Evolutionary conservation across 2,888 invertebrate species (phyloP), one percentile per base, ranked within the genome.

Genomic region (Macrostomum cliftonense): DNA sequence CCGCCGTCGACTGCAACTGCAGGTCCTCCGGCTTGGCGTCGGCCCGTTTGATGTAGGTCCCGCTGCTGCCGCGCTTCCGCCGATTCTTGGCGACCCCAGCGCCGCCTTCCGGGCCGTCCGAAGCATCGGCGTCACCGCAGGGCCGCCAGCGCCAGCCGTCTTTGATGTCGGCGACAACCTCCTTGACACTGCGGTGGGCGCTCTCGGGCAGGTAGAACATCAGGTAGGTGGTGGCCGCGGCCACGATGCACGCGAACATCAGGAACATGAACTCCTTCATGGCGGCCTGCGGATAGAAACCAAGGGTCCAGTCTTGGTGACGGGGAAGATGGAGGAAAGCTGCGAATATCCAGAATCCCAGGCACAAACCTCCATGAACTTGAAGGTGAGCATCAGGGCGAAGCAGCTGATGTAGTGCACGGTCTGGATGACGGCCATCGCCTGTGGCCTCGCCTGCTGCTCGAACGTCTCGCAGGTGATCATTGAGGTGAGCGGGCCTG

Each of bases 371-470:
- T 47, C 28, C 47, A 47, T 47, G 19, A 47, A 47, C 13, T 19
- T 45, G 42, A 47, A 89, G 63, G 89, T 87, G 77, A 93, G 85
- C 78, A 89, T 89, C 72, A 93, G 87, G 66, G 89, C 86, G 77
- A 91, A 89, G 75, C 91, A 89, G 77, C 91, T 91, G 85, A 91
- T 88, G 75, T 91, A 93, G 64, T 91, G 89, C 63, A 91, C 81
- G 13, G 81, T 80, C 2, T 86, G 83, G 0, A 87, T 85, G 4
- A 87, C 77, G 0, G 83, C 80, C 13, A 84, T 79, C 13, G 88
- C 88, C 0, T 81, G 78, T 0, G 86, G 83, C 44, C 87, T 73
- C 0, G 86, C 80, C 1, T 81, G 77, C 54, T 84, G 84, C 60
- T 91, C 88, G 74, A 89, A 91, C 56, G 93, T 79, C 70, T 91